These are phyloP conservation scores for Chlorodrepanis virens DNA, from an alignment of 2,113 vertebrate species.

Conservation along the genomic window DNA sequence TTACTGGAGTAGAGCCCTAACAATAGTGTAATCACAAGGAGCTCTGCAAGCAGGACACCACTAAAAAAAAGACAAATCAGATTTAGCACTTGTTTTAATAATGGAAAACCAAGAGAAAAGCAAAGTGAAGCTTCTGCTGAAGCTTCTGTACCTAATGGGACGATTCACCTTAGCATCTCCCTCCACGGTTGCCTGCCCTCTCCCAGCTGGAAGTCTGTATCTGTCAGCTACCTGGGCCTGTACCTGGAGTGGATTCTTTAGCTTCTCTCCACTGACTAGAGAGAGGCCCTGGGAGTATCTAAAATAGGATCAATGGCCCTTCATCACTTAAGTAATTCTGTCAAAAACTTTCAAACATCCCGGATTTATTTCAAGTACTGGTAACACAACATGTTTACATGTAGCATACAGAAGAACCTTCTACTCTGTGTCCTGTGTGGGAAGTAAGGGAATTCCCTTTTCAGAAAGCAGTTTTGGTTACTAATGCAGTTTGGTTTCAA, in stretches of 20 bases:
- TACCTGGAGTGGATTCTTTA: background rate
- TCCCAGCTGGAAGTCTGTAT: background rate
- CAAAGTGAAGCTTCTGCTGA: background rate
- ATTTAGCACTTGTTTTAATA: background rate
- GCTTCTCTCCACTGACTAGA: background rate
- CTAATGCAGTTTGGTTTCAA: background rate
- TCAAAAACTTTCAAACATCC: background rate
- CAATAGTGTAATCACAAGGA: background rate
- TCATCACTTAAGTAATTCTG: background rate
- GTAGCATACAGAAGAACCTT: background rate
- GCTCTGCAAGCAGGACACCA: background rate
- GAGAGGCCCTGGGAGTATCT: background rate
- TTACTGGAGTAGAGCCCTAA: background rate
- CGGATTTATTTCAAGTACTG: background rate
- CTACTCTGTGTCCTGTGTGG: background rate
- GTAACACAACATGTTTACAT: background rate
- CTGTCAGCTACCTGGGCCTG: background rate
- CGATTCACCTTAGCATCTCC: background rate
- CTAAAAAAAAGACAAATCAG: background rate
- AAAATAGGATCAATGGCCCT: background rate
- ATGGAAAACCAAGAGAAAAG: background rate
- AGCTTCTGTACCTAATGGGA: background rate
- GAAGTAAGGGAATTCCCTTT: background rate
- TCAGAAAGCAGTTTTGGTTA: slow-evolving; percentile 1
- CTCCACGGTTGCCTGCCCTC: background rate